Evolutionary conservation across 2,888 invertebrate species (phyloP).

Genomic region (Microplitis manilae): DNA sequence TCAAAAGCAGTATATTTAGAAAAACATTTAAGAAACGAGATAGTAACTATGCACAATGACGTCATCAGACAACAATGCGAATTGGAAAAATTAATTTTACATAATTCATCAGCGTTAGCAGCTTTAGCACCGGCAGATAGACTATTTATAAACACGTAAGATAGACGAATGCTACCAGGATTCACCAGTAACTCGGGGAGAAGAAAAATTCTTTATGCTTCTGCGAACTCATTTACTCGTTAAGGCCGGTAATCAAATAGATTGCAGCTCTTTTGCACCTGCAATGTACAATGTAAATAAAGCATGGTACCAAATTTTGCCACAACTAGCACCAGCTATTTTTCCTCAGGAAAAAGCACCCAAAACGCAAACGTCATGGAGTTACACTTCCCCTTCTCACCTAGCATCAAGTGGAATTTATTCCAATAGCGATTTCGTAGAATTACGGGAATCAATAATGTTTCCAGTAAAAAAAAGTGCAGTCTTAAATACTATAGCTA

Average conservation of each 20-base stretch:
- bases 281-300: background rate
- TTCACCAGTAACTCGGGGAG: background rate
- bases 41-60: constrained; percentile 43
- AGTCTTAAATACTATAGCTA: constrained; percentile 13
- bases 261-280: background rate
- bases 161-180: background rate
- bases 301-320: background rate
- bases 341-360: background rate
- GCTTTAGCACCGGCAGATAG: constrained; percentile 19
- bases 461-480: constrained; percentile 37
- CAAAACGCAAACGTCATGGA: background rate
- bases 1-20: constrained; percentile 52
- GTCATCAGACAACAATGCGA: constrained; percentile 49
- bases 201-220: background rate
- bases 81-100: constrained; percentile 48
- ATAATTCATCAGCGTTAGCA: constrained; percentile 49
- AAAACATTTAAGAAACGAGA: constrained; percentile 43
- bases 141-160: background rate
- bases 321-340: background rate
- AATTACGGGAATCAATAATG: constrained; percentile 35
- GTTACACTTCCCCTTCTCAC: background rate
- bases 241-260: background rate
- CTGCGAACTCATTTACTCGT: background rate
- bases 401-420: background rate
- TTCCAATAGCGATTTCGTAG: constrained; percentile 15